A percentile compares a stretch with the other conserved stretches of the same genome.
phyloP scores from a whole-genome alignment of 2,797 vertebrate species.

The Phataginus tetradactyla region DNA sequence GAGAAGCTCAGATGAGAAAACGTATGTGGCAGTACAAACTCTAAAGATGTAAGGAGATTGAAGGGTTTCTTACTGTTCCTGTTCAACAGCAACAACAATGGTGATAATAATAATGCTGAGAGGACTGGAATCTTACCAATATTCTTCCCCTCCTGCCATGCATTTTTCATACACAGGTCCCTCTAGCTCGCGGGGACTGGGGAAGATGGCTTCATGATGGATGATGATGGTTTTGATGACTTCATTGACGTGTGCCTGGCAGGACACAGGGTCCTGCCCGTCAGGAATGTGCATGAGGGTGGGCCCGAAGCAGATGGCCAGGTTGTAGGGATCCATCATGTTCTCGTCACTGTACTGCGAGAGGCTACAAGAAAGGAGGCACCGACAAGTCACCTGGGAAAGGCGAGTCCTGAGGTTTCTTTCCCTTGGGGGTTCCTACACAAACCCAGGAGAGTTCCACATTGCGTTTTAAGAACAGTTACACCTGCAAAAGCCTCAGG shows the following conservation, averaged over 20 bases:
- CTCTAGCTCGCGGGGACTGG: slow-evolving; percentile 93
- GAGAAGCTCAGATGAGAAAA: slow-evolving; percentile 12
- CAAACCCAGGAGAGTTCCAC: neutral
- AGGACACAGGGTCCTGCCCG: slow-evolving; percentile 96
- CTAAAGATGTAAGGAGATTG: neutral
- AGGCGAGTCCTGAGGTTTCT: neutral
- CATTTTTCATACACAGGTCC: slow-evolving; percentile 98
- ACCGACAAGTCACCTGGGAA: slow-evolving; percentile 36
- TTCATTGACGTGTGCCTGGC: slow-evolving; percentile 99
- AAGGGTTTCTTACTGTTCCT: neutral
- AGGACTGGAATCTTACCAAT: slow-evolving; percentile 91
- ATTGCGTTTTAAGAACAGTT: neutral
- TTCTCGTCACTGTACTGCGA: slow-evolving; percentile 99
- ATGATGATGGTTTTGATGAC: slow-evolving; percentile 98
- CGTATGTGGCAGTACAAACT: neutral
- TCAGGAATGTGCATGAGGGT: slow-evolving; percentile 99
- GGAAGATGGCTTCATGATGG: slow-evolving; percentile 97
- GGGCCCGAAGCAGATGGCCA: slow-evolving; percentile 99
- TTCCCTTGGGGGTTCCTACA: neutral
- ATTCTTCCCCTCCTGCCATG: slow-evolving; percentile 98
- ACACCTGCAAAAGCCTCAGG: neutral
- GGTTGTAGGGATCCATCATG: slow-evolving; percentile 99
- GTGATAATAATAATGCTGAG: neutral
- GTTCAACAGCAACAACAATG: neutral
- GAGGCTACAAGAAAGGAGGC: slow-evolving; percentile 88